phyloP scores from a whole-genome alignment of 2,113 vertebrate genomes.

The Sturnira hondurensis region DNA sequence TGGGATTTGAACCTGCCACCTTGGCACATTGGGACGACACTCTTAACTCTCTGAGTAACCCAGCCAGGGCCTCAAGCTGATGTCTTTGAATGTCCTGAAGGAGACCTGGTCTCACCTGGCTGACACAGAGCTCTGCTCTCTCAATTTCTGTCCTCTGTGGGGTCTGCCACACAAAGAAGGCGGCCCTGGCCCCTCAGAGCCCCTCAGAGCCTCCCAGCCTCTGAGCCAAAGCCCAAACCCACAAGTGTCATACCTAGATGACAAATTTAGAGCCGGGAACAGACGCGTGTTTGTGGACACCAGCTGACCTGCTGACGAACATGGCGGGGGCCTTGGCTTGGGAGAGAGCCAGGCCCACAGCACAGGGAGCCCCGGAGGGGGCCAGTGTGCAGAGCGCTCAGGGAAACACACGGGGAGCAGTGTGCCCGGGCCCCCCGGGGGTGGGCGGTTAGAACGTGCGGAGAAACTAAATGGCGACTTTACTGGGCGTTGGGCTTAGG shows the following conservation, averaged over 20 bases:
- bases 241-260: no score
- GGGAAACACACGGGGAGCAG: neutral
- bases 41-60: no score
- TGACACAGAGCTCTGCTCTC: fast-evolving
- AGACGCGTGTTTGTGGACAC: neutral
- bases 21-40: no score
- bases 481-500: neutral
- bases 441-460: neutral
- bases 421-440: neutral
- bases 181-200: neutral
- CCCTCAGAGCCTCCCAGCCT: neutral
- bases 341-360: conserved; percentile 10
- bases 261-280: neutral
- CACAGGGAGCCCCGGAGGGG: neutral
- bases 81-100: neutral
- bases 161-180: neutral
- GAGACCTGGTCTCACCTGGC: neutral
- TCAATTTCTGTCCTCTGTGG: neutral
- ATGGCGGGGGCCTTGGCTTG: conserved; percentile 41
- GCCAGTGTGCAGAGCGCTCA: fast-evolving
- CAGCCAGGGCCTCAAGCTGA: neutral
- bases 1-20: no score
- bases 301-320: neutral
- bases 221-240: neutral
- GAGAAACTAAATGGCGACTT: conserved; percentile 20